Percentiles rank a stretch among this genome's conserved stretches.
Conservation (phyloP, 2,113 vertebrate genomes). For the Acrocephalus arundinaceus region DNA sequence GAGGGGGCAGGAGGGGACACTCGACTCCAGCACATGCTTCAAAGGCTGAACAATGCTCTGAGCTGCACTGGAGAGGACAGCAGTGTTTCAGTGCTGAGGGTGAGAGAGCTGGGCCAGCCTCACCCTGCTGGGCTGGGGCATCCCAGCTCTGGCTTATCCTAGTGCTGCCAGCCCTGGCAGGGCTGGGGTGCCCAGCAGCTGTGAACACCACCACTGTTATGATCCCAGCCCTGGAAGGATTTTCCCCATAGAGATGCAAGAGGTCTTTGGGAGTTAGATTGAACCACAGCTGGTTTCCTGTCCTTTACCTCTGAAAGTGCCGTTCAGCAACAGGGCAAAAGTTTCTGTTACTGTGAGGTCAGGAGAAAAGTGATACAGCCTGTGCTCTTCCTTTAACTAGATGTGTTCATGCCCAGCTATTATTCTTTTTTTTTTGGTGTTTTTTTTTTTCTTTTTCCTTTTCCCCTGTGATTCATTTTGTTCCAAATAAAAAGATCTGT, state of each 20-base stretch:
- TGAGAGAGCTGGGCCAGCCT: not conserved
- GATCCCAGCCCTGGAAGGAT: not conserved
- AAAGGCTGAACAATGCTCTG: not conserved
- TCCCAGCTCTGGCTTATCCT: not conserved
- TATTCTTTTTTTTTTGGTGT: not conserved
- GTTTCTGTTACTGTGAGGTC: not conserved
- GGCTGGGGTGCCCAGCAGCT: not conserved
- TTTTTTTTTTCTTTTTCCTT: not conserved
- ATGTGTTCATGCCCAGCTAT: not conserved
- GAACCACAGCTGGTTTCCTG: not conserved
- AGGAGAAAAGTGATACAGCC: not conserved
- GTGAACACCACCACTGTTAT: not conserved
- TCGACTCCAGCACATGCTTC: not conserved
- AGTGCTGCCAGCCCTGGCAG: not conserved
- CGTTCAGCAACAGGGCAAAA: not conserved
- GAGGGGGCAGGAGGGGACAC: conserved; percentile 3
- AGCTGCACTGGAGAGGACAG: not conserved
- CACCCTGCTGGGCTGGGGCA: not conserved
- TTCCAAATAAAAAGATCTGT: conserved; percentile 57
- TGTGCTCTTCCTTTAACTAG: not conserved
- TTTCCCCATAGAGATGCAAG: accelerated
- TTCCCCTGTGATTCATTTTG: not conserved
- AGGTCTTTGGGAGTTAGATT: not conserved
- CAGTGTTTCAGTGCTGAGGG: not conserved
- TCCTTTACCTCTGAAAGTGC: not conserved